Evolutionary conservation across 2,888 invertebrate species (phyloP).

Genomic region (Ennomos erosarius): DNA sequence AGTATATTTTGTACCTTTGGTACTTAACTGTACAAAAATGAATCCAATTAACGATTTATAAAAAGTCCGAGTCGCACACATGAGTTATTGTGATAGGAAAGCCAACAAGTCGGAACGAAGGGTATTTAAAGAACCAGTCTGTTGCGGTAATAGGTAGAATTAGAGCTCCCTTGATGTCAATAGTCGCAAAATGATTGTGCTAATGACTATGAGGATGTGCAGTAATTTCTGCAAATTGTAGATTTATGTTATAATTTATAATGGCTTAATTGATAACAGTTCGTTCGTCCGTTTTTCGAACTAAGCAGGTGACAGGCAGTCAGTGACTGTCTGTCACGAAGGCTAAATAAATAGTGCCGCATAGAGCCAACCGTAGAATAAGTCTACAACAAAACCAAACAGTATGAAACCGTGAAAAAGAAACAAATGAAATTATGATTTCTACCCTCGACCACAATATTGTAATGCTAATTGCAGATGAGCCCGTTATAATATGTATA

Average conservation of each 20-base stretch:
- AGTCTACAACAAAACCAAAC: too few relatives aligned
- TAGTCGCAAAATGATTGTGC: conserved; percentile 8
- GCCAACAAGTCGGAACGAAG: conserved; percentile 36
- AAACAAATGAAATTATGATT: too few relatives aligned
- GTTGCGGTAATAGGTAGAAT: conserved; percentile 49
- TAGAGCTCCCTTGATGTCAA: conserved; percentile 34
- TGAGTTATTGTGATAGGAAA: conserved; percentile 22
- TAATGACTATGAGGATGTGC: neutral
- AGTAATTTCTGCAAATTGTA: conserved; percentile 6
- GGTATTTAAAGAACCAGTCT: conserved; percentile 23
- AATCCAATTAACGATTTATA: conserved; percentile 24
- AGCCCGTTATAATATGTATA: neutral
- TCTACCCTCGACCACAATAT: neutral
- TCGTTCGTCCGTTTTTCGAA: neutral
- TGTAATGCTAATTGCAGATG: neutral
- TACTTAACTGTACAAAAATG: conserved; percentile 5
- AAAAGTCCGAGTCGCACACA: conserved; percentile 10
- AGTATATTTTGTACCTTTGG: too few relatives aligned
- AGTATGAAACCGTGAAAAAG: too few relatives aligned
- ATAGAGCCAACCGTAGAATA: too few relatives aligned
- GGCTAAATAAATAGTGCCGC: too few relatives aligned
- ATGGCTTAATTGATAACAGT: neutral
- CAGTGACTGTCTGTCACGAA: too few relatives aligned
- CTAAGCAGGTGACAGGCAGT: too few relatives aligned
- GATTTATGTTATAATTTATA: neutral